phyloP scores from a whole-genome alignment of 2,113 vertebrate genomes.

The Sakesphorus luctuosus region DNA sequence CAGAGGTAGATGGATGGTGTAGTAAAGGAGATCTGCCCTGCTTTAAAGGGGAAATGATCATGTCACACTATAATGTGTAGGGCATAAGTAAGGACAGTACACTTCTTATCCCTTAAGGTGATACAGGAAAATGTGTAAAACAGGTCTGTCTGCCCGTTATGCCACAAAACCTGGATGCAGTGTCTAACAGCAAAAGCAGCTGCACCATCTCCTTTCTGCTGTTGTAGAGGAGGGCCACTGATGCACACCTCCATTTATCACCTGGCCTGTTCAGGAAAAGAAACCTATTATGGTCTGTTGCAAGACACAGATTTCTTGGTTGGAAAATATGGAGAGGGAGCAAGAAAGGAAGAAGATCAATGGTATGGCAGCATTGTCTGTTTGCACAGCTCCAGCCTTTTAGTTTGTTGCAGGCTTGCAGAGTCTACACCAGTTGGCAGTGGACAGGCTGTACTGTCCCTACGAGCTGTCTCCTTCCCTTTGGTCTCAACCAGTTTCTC shows the following conservation, averaged over 20 bases:
- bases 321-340: neutral
- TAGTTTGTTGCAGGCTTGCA: neutral
- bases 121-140: neutral
- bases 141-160: neutral
- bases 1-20: accelerated
- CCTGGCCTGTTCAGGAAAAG: neutral
- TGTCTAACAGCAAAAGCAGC: neutral
- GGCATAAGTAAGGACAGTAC: neutral
- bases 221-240: neutral
- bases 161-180: neutral
- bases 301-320: neutral
- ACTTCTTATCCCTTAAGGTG: neutral
- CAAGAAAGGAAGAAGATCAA: neutral
- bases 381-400: neutral
- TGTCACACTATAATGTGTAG: neutral
- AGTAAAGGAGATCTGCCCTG: neutral
- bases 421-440: neutral
- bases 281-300: neutral
- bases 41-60: neutral
- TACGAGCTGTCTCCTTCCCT: neutral
- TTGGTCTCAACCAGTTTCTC: neutral
- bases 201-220: neutral
- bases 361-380: neutral
- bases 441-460: neutral
- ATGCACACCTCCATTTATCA: neutral